These are phyloP conservation scores for Enteromius afrohamiltoni DNA, from an alignment of 2,797 vertebrate genomes.

Conservation along the genomic window DNA sequence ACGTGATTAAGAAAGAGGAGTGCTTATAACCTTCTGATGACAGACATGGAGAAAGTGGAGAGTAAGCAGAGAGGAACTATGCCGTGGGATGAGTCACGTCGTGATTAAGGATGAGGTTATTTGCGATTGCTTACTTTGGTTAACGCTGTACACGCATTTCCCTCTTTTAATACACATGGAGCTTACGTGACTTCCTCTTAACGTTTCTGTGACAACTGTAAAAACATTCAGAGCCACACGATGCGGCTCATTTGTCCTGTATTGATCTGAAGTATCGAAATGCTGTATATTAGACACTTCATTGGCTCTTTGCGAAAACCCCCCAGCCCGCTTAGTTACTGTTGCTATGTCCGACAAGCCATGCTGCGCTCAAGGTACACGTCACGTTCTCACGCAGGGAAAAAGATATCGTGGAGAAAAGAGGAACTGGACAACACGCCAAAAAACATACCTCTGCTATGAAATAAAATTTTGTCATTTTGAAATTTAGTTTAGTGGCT, in stretches of 20 bases:
- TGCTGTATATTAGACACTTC: not conserved
- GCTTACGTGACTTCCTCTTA: not conserved
- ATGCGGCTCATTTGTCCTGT: not conserved
- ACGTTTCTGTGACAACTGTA: not conserved
- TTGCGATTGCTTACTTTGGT: not conserved
- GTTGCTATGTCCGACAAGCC: not conserved
- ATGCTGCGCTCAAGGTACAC: not conserved
- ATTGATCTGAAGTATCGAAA: not conserved
- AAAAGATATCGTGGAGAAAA: not conserved
- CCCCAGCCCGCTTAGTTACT: not conserved
- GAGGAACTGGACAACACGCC: not conserved
- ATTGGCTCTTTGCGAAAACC: not conserved
- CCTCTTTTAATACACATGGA: not conserved
- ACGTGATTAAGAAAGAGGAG: conserved; percentile 16
- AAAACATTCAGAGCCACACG: not conserved
- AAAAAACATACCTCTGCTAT: not conserved
- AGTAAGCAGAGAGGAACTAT: conserved; percentile 11
- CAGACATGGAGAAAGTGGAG: not conserved
- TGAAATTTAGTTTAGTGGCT: not conserved
- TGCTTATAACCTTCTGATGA: conserved; percentile 10
- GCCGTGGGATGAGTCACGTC: conserved; percentile 19
- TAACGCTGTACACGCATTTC: not conserved
- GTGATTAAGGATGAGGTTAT: not conserved
- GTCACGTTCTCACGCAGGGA: not conserved
- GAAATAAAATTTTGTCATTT: not conserved